phyloP scores from a whole-genome alignment of 2,888 invertebrate species.

The Serrognathus titanus region DNA sequence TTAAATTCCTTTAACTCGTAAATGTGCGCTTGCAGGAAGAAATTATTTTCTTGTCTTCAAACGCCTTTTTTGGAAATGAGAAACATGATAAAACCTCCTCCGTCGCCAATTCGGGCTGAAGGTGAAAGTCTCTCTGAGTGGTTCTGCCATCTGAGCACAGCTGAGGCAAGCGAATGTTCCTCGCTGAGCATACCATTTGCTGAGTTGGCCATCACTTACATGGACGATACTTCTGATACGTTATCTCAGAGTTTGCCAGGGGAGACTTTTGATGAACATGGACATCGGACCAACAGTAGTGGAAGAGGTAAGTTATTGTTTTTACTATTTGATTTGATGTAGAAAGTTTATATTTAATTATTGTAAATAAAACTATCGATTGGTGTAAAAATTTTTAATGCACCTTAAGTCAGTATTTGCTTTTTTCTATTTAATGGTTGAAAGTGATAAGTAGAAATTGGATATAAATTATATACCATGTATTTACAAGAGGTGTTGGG shows the following conservation, averaged over 20 bases:
- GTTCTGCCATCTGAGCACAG: constrained; percentile 40
- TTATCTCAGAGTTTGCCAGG: constrained; percentile 15
- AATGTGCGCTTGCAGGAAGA: constrained; percentile 46
- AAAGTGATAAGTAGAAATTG: no score
- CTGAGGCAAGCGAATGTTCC: constrained; percentile 45
- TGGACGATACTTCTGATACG: constrained; percentile 46
- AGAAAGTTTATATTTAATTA: constrained; percentile 19
- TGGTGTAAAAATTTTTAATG: no score
- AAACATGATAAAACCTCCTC: constrained; percentile 55
- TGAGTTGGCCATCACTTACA: constrained; percentile 46
- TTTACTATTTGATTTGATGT: constrained; percentile 14
- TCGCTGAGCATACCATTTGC: constrained; percentile 47
- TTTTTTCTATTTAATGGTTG: no score
- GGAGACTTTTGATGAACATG: constrained; percentile 11
- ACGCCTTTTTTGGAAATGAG: constrained; percentile 56
- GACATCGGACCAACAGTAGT: constrained; percentile 11
- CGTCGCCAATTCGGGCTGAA: constrained; percentile 45
- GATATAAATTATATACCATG: no score
- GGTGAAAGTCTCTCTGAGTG: constrained; percentile 48
- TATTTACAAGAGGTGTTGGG: no score
- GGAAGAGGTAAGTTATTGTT: constrained; percentile 7
- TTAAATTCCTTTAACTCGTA: neutral
- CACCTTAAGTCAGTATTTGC: no score
- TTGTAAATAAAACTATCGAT: no score
- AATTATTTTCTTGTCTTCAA: constrained; percentile 59